Evolutionary conservation across 23 tunicate species (phyloP).

Genomic region (Ciona savignyi): DNA sequence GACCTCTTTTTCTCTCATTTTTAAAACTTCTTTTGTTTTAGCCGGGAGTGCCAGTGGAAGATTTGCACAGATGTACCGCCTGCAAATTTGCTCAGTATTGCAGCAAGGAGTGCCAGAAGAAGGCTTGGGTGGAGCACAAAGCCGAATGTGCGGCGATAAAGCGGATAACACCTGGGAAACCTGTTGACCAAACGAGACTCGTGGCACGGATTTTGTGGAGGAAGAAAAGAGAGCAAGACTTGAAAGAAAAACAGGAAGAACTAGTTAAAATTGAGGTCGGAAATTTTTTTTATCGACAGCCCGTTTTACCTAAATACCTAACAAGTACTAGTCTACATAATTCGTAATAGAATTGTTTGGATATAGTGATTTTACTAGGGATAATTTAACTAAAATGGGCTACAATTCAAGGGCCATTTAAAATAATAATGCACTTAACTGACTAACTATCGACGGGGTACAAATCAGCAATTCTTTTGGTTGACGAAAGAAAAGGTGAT

Average conservation of each 20-base stretch:
- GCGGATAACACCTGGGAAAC: slow-evolving; percentile 62
- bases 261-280: slow-evolving; percentile 36
- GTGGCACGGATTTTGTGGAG: slow-evolving; percentile 63
- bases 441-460: too few species aligned
- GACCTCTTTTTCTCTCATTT: too few species aligned
- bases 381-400: too few species aligned
- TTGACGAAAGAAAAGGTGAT: too few species aligned
- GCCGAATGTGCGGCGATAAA: slow-evolving; percentile 77
- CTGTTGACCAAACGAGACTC: slow-evolving; percentile 71
- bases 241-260: background rate
- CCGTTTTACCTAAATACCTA: too few species aligned
- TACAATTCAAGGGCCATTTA: too few species aligned
- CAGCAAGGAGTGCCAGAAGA: slow-evolving; percentile 87
- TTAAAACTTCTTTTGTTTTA: background rate
- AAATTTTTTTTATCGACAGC: too few species aligned
- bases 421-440: too few species aligned
- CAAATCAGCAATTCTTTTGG: too few species aligned
- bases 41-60: slow-evolving; percentile 29
- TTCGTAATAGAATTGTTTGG: too few species aligned
- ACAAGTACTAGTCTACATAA: too few species aligned
- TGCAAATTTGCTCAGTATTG: slow-evolving; percentile 97
- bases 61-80: slow-evolving; percentile 57
- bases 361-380: too few species aligned
- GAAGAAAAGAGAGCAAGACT: background rate
- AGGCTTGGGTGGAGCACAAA: slow-evolving; percentile 92